Base-by-base conservation (phyloP, 2,888 invertebrate species). In the Hemaris fuciformis region DNA sequence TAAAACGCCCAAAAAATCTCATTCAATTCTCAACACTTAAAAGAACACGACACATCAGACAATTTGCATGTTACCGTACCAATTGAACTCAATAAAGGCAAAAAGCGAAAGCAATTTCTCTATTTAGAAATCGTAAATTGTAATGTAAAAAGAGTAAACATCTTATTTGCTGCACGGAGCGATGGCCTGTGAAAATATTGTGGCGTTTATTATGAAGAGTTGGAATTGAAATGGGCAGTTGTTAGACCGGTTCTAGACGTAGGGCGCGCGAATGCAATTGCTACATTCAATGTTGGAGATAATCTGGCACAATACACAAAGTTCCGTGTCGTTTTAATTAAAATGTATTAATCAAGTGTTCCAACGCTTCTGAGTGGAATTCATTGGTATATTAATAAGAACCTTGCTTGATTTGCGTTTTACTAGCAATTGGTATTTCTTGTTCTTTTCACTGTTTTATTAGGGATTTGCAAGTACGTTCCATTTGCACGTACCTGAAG, bases 171-270 rank as follows among this genome's bases (percentile, higher is more conserved):
- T 8, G 43, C 72, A 68, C 64, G 62, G 66, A 68, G 67, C 67
- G 62, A 67, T 70, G 75, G 68, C 65, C 69, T 77, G 76, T 74
- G 76, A 79, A 85, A 85, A 87, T 84, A 83, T 87, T 86, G 74
- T 85, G 85, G 85, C 86, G 34, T 59, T 46, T 41, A n/a, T n/a
- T n/a, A 41, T 38, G 22, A 57, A 34, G 41, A 38, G 34, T 34
- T 46, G 34, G 31, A 46, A 53, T 7, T 43, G 22, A 58, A 58
- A 62, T 58, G 34, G 43, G 61, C 58, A 60, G 27, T 64, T 31
- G 63, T 38, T 60, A 58, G 61, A 67, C 62, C 20, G 61, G 18
- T 41, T 42, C 41, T 43, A 18, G 60, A 18, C 48, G 1, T 7
- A 22, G 60, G 48, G 62, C 41, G 45, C 13, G 42, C 22, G 42